phyloP scores from a whole-genome alignment of 2,888 invertebrate genomes.

The Homarus gammarus region DNA sequence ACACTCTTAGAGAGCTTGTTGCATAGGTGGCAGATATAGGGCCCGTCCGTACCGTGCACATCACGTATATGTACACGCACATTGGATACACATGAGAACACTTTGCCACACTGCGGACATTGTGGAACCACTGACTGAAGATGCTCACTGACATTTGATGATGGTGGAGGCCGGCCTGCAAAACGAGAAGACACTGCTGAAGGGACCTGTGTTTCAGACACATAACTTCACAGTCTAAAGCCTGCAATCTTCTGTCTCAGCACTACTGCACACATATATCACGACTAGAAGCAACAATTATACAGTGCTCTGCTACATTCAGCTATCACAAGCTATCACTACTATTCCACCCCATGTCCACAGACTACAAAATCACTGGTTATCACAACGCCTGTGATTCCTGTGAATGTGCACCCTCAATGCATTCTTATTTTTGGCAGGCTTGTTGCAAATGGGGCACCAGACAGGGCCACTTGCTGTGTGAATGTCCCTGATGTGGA shows the following conservation, averaged over 20 bases:
- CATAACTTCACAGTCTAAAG: conserved; percentile 71
- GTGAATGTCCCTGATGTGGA: conserved; percentile 76
- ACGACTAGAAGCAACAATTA: conserved; percentile 75
- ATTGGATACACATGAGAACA: conserved; percentile 73
- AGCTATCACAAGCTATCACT: conserved; percentile 76
- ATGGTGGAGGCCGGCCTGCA: conserved; percentile 71
- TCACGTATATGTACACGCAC: conserved; percentile 69
- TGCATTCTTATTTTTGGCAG: conserved; percentile 76
- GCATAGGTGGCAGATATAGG: conserved; percentile 71
- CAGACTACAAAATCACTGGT: conserved; percentile 68
- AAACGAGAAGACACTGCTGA: conserved; percentile 73
- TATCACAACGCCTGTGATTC: conserved; percentile 75
- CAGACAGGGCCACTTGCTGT: conserved; percentile 76
- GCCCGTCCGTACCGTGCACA: conserved; percentile 70
- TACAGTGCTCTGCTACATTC: conserved; percentile 75
- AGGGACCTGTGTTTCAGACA: conserved; percentile 73
- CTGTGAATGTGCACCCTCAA: conserved; percentile 76
- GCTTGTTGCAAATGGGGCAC: conserved; percentile 76
- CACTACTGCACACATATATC: conserved; percentile 71
- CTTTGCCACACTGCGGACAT: conserved; percentile 72
- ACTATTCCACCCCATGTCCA: conserved; percentile 71
- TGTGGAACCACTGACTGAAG: conserved; percentile 68
- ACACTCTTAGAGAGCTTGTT: conserved; percentile 72
- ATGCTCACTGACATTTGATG: conserved; percentile 70
- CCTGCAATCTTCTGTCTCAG: conserved; percentile 70